A percentile compares a stretch with the other conserved stretches of the same genome.
Conservation (phyloP, 2,888 invertebrate species). For the Stictocephala bisonia region DNA sequence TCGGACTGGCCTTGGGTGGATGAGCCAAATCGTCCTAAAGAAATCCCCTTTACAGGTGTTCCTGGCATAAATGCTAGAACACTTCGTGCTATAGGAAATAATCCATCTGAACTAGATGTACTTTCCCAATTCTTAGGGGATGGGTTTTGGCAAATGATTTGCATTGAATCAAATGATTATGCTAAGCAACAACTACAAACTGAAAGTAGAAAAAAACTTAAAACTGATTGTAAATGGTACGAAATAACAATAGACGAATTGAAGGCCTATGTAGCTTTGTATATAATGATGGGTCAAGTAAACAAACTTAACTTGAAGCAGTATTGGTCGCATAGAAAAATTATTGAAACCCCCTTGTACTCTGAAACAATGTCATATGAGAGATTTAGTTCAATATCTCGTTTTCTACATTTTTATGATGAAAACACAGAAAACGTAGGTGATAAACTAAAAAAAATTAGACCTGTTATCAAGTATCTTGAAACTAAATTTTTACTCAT, state of each 20-base stretch:
- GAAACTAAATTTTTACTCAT: slow-evolving; percentile 22
- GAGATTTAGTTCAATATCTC: not conserved
- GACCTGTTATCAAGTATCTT: slow-evolving; percentile 40
- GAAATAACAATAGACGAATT: slow-evolving; percentile 38
- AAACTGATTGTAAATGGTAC: slow-evolving; percentile 28
- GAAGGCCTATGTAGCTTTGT: slow-evolving; percentile 30
- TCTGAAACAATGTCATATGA: slow-evolving; percentile 6
- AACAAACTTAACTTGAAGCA: slow-evolving; percentile 22
- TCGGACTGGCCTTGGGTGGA: slow-evolving; percentile 37
- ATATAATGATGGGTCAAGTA: slow-evolving; percentile 18
- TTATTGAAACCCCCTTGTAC: slow-evolving; percentile 11
- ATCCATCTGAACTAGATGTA: slow-evolving; percentile 19
- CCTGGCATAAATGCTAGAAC: slow-evolving; percentile 30
- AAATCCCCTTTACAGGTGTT: slow-evolving; percentile 28
- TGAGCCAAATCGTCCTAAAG: slow-evolving; percentile 12
- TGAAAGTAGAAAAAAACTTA: not conserved
- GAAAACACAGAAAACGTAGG: not conserved
- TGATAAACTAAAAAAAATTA: slow-evolving; percentile 53
- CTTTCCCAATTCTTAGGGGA: slow-evolving; percentile 27
- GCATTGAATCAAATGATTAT: slow-evolving; percentile 18
- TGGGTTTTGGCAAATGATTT: slow-evolving; percentile 32
- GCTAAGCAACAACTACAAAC: slow-evolving; percentile 4
- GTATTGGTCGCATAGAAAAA: slow-evolving; percentile 31
- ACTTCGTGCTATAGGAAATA: slow-evolving; percentile 18
- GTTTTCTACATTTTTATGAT: slow-evolving; percentile 10